phyloP scores from a whole-genome alignment of 2,797 vertebrate genomes.

The Dermochelys coriacea region DNA sequence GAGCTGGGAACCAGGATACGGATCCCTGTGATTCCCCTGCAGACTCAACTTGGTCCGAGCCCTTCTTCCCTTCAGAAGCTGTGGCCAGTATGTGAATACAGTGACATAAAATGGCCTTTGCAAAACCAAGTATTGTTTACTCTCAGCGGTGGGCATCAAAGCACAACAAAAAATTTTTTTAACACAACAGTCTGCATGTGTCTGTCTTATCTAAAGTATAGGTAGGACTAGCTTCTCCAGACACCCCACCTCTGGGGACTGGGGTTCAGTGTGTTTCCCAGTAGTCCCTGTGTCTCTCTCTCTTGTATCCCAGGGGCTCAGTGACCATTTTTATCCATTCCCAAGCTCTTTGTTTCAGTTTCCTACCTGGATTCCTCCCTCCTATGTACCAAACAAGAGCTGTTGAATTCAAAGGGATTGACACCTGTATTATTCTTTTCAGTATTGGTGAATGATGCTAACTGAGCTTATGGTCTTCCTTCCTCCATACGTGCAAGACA shows the following conservation, averaged over 20 bases:
- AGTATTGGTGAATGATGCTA: not conserved
- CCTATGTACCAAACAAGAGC: not conserved
- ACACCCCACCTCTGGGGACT: not conserved
- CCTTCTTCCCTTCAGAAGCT: constrained; percentile 4
- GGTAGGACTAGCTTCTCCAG: not conserved
- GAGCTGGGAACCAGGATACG: not conserved
- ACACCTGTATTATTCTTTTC: not conserved
- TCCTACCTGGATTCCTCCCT: not conserved
- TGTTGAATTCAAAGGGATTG: not conserved
- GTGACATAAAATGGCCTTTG: not conserved
- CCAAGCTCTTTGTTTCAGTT: not conserved
- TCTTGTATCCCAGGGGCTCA: not conserved
- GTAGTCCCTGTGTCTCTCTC: not conserved
- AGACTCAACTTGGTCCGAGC: not conserved
- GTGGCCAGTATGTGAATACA: not conserved
- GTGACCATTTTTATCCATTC: not conserved
- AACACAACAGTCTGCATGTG: not conserved
- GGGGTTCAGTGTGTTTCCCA: not conserved
- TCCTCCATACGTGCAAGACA: not conserved
- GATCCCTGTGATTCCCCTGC: not conserved
- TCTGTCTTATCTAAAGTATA: not conserved
- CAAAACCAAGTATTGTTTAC: not conserved
- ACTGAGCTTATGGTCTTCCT: not conserved
- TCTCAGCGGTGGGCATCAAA: not conserved
- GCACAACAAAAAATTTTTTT: not conserved